Conservation (phyloP, 2,888 invertebrate species). For the Ophion obscuratus region DNA sequence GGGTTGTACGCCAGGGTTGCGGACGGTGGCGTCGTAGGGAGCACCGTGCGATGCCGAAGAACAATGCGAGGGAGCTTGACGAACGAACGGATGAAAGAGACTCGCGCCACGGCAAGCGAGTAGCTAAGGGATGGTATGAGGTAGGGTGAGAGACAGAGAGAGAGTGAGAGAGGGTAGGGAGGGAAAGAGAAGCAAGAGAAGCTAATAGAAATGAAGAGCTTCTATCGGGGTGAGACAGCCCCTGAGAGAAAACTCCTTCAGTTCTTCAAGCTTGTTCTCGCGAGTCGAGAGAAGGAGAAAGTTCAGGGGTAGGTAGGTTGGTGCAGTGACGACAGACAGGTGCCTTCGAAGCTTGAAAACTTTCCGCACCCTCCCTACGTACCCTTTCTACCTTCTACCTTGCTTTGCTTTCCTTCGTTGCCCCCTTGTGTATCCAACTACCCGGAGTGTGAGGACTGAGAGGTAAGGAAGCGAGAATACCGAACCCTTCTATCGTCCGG, state of each 20-base stretch:
- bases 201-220: constrained; percentile 80
- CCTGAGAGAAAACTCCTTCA: constrained; percentile 60
- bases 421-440: constrained; percentile 8
- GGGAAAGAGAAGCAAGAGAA: constrained; percentile 39
- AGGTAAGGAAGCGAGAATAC: constrained; percentile 50
- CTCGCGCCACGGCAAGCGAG: constrained; percentile 10
- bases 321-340: constrained; percentile 60
- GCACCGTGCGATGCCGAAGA: constrained; percentile 68
- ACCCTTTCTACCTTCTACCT: constrained; percentile 28
- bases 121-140: constrained; percentile 10
- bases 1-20: constrained; percentile 50
- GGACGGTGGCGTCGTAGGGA: constrained; percentile 58
- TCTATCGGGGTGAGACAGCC: constrained; percentile 75
- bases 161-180: constrained; percentile 9
- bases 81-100: constrained; percentile 64
- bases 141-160: constrained; percentile 24
- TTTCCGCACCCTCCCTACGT: constrained; percentile 50
- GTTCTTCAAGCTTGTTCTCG: constrained; percentile 33
- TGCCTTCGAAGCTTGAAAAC: constrained; percentile 67
- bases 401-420: constrained; percentile 8
- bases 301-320: not conserved
- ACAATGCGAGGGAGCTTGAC: constrained; percentile 73
- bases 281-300: constrained; percentile 5
- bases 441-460: constrained; percentile 1
- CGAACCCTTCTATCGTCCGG: constrained; percentile 9